Evolutionary conservation across 2,113 vertebrate species (phyloP), one percentile per base, ranked within the genome.

Genomic region (Malurus elegans): DNA sequence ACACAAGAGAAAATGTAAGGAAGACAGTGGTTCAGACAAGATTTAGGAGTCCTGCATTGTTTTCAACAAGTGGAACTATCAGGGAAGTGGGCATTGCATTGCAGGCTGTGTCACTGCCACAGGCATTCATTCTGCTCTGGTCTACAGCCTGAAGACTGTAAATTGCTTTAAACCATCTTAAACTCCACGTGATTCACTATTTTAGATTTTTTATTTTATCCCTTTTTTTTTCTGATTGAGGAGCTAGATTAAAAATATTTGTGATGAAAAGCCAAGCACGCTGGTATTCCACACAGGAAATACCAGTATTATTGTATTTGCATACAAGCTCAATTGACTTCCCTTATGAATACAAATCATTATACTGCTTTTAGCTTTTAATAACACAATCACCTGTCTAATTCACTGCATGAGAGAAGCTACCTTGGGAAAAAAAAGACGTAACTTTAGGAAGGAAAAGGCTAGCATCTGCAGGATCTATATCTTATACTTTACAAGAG

Each of bases 271-370:
- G 36, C 44, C 79, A 66, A 50, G 29, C 16, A 21, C 45, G 51
- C 81, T 48, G 34, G 44, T 64, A 85, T 47, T 47, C 15, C 32
- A 17, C 57, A 28, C 74, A 75, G 74, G 94, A 94, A 96, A 95
- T 88, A 88, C 85, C 79, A 73, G 94, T 88, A 83, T 82, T 82
- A 66, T 34, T 69, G 34, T 40, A 93, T 95, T 94, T 85, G 73
- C 90, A 91, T 91, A n/a, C 67, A 76, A 64, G 38, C 38, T 50
- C 34, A 78, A 57, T 85, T 95, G 45, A 28, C 56, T 92, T 92
- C 40, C 76, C 53, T 67, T 69, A 80, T 24, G 48, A 90, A 92
- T 78, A 95, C 56, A 79, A 93, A 84, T 86, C 23, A 71, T 64
- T 58, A 28, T 54, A 48, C 28, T 88, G 21, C 67, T 94, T 94